Conservation (phyloP, 2,888 invertebrate species). For the Rotaria macrura region DNA sequence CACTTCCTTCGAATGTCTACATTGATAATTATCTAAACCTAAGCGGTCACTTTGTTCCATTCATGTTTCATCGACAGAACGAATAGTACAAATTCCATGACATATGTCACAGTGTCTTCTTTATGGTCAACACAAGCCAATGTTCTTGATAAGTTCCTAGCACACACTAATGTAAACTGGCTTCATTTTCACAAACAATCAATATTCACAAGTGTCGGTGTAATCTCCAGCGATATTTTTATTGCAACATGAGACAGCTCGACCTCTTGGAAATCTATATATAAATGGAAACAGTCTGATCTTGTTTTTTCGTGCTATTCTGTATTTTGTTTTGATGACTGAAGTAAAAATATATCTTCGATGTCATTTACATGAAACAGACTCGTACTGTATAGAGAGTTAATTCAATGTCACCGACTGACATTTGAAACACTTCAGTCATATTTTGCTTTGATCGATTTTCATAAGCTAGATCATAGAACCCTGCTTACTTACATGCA, state of each 20-base stretch:
- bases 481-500: too few relatives aligned
- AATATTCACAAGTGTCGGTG: neutral
- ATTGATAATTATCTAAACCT: neutral
- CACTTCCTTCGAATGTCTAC: neutral
- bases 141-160: neutral
- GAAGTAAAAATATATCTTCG: neutral
- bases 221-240: neutral
- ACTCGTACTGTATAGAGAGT: neutral
- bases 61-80: neutral
- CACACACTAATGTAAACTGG: neutral
- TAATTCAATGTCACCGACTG: neutral
- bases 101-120: neutral
- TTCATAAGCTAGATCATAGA: neutral
- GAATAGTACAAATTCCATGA: neutral
- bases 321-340: neutral
- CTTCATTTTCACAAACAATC: neutral
- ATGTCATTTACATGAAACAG: neutral
- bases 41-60: neutral
- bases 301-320: neutral
- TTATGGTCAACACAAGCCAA: neutral
- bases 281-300: neutral
- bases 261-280: neutral
- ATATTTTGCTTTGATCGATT: neutral
- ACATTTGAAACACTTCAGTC: neutral
- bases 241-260: neutral